These are phyloP conservation scores for Perognathus longimembris DNA, from an alignment of 2,113 vertebrate genomes.

Conservation along the genomic window DNA sequence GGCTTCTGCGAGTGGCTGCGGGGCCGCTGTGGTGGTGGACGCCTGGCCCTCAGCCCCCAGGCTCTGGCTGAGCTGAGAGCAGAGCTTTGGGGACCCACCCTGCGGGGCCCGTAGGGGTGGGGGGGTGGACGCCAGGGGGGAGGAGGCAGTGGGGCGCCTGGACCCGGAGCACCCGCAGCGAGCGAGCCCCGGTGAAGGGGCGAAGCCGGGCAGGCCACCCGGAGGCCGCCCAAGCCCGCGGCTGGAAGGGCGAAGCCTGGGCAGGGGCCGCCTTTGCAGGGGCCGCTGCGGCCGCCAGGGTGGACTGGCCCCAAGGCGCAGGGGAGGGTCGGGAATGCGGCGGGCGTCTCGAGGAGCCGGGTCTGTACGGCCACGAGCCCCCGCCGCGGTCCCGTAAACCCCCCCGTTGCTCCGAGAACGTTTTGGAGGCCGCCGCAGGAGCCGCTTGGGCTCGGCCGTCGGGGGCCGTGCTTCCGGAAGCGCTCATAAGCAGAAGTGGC, in stretches of 20 bases:
- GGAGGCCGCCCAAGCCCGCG: neutral
- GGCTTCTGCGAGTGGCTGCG: conserved; percentile 92
- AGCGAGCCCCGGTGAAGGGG: neutral
- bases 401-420: neutral
- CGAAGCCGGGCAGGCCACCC: neutral
- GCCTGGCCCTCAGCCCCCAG: conserved; percentile 89
- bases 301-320: rapidly evolving
- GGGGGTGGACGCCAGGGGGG: too few relatives aligned
- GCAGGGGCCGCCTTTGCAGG: rapidly evolving
- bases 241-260: rapidly evolving
- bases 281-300: rapidly evolving
- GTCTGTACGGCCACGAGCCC: rapidly evolving
- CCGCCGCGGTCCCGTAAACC: neutral
- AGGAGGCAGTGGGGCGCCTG: neutral
- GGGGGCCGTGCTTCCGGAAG: conserved; percentile 80
- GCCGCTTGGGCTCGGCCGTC: conserved; percentile 46
- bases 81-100: conserved; percentile 46
- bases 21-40: conserved; percentile 91
- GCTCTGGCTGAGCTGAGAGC: conserved; percentile 88
- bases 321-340: rapidly evolving
- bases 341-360: too few relatives aligned
- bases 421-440: neutral
- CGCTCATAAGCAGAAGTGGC: conserved; percentile 85
- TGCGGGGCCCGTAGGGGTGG: conserved; percentile 58
- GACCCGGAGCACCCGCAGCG: too few relatives aligned